A percentile compares a stretch with the other conserved stretches of the same genome.
These are phyloP conservation scores for Acleris emargana DNA, from an alignment of 2,888 invertebrate genomes.

Conservation along the genomic window DNA sequence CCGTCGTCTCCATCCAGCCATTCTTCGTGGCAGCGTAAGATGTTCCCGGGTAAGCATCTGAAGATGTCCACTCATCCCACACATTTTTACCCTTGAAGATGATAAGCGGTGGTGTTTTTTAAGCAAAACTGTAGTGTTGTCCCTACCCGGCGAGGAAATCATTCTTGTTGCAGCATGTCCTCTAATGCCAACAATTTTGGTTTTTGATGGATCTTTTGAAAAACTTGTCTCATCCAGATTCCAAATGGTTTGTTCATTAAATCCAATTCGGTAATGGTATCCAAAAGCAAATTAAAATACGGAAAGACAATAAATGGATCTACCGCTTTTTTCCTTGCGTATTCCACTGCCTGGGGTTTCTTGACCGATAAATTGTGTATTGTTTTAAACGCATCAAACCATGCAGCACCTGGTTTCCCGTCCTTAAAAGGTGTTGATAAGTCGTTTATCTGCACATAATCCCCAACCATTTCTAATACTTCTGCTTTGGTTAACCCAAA, in stretches of 20 bases:
- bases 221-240: slow-evolving; percentile 43
- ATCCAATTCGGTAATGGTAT: slow-evolving; percentile 29
- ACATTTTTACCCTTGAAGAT: slow-evolving; percentile 45
- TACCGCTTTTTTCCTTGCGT: slow-evolving; percentile 25
- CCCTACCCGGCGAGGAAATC: slow-evolving; percentile 43
- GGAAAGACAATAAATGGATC: slow-evolving; percentile 33
- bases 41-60: slow-evolving; percentile 41
- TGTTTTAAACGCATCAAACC: neutral
- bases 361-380: neutral
- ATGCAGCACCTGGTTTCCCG: neutral
- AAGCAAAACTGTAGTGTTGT: slow-evolving; percentile 44
- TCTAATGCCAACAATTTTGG: slow-evolving; percentile 44
- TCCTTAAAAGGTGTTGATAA: neutral
- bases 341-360: neutral
- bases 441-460: neutral
- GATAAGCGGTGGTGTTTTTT: slow-evolving; percentile 46
- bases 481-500: slow-evolving; percentile 4
- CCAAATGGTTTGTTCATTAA: slow-evolving; percentile 34
- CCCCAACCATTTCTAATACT: slow-evolving; percentile 3
- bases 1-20: slow-evolving; percentile 52
- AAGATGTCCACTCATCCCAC: slow-evolving; percentile 48
- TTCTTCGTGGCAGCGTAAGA: slow-evolving; percentile 47
- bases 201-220: slow-evolving; percentile 42
- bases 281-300: slow-evolving; percentile 30
- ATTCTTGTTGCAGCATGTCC: slow-evolving; percentile 42